Evolutionary conservation across 2,113 vertebrate species (phyloP).

Genomic region (Leucosticte australis): DNA sequence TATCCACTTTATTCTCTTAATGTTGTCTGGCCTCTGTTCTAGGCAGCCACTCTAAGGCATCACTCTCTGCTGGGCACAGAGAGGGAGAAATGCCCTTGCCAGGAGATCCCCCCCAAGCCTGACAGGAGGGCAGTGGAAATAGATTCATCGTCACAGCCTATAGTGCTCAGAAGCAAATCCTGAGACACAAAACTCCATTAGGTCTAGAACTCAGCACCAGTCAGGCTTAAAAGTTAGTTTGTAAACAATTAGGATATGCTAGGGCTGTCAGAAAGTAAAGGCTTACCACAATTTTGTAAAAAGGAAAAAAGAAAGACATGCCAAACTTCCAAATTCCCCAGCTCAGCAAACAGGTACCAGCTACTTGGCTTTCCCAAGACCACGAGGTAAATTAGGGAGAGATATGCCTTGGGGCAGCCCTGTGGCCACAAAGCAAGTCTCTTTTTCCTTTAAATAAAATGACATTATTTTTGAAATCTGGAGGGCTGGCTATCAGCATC

Average conservation of each 20-base stretch:
- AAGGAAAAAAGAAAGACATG: neutral
- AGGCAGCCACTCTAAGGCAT: neutral
- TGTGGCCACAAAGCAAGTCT: neutral
- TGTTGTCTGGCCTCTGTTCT: neutral
- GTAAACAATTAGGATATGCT: neutral
- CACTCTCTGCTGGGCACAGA: neutral
- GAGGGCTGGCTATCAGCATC: neutral
- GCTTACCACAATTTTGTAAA: neutral
- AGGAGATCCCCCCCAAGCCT: neutral
- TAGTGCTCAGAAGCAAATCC: neutral
- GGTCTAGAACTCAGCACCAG: neutral
- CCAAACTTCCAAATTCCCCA: neutral
- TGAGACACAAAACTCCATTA: accelerated
- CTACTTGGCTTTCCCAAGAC: neutral
- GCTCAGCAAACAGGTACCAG: neutral
- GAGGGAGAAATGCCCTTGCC: neutral
- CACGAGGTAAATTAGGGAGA: accelerated
- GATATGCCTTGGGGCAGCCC: neutral
- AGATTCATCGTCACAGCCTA: neutral
- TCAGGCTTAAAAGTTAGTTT: neutral
- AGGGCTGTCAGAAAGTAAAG: neutral
- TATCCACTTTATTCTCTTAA: neutral
- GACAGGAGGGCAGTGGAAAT: neutral
- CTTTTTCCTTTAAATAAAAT: neutral
- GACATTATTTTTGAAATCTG: neutral